Evolutionary conservation across 2,797 vertebrate species (phyloP).

Genomic region (Poecilia velifera): DNA sequence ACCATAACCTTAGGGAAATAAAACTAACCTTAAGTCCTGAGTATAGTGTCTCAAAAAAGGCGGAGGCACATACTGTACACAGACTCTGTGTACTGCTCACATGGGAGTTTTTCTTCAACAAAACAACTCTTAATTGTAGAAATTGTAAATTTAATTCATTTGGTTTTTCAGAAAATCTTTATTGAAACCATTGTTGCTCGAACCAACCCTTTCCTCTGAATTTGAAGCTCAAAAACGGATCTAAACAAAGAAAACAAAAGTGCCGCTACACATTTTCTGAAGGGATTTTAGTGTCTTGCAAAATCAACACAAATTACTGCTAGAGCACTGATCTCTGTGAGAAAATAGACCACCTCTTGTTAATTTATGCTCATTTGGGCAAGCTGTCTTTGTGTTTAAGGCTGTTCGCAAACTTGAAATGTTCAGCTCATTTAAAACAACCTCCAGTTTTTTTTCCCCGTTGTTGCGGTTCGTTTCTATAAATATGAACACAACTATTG

Average conservation of each 20-base stretch:
- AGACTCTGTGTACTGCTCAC: neutral
- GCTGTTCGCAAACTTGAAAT: neutral
- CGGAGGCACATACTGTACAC: neutral
- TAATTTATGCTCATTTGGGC: neutral
- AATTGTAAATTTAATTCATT: neutral
- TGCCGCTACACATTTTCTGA: neutral
- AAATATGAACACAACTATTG: neutral
- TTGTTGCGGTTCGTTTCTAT: neutral
- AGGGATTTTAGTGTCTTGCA: neutral
- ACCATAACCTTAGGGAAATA: slow-evolving; percentile 25
- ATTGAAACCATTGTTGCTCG: slow-evolving; percentile 1
- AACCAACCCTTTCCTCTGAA: neutral
- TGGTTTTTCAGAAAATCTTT: neutral
- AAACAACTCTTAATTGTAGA: neutral
- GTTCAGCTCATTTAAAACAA: neutral
- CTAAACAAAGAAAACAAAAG: neutral
- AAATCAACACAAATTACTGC: neutral
- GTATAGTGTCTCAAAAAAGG: slow-evolving; percentile 9
- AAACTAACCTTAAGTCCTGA: slow-evolving; percentile 13
- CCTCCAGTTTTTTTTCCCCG: neutral
- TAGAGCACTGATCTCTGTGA: neutral
- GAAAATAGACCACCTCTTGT: neutral
- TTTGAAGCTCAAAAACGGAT: neutral
- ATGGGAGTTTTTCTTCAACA: neutral
- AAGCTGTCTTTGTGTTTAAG: neutral